phyloP scores from a whole-genome alignment of 2,797 vertebrate genomes.

The Fratercula arctica region DNA sequence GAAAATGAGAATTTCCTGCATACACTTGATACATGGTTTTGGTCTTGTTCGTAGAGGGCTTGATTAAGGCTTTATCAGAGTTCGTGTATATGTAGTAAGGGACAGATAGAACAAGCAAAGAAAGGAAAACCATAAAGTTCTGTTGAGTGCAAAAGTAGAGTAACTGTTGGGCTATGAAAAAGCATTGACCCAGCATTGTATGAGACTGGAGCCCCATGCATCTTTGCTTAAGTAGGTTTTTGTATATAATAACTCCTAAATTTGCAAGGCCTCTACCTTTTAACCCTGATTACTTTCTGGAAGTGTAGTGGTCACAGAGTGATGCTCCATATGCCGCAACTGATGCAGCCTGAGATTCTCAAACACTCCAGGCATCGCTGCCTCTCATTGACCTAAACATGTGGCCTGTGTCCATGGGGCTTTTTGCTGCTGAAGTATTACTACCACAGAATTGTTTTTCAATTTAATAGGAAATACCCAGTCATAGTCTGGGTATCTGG shows the following conservation, averaged over 20 bases:
- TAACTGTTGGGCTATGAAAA: not conserved
- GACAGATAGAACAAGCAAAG: not conserved
- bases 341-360: not conserved
- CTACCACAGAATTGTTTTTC: not conserved
- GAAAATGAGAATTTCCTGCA: not conserved
- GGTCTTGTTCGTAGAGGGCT: not conserved
- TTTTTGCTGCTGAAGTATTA: not conserved
- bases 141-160: not conserved
- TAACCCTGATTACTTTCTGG: not conserved
- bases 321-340: accelerated
- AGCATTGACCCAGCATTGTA: not conserved
- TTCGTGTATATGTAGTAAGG: not conserved
- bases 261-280: not conserved
- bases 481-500: not conserved
- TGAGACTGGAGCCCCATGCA: accelerated
- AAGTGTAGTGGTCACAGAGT: no score
- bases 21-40: not conserved
- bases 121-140: not conserved
- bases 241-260: not conserved
- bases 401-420: not conserved
- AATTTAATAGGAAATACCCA: not conserved
- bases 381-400: accelerated
- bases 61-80: not conserved
- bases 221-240: not conserved
- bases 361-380: not conserved